phyloP scores from a whole-genome alignment of 2,113 vertebrate genomes.

The Phoxinus phoxinus region DNA sequence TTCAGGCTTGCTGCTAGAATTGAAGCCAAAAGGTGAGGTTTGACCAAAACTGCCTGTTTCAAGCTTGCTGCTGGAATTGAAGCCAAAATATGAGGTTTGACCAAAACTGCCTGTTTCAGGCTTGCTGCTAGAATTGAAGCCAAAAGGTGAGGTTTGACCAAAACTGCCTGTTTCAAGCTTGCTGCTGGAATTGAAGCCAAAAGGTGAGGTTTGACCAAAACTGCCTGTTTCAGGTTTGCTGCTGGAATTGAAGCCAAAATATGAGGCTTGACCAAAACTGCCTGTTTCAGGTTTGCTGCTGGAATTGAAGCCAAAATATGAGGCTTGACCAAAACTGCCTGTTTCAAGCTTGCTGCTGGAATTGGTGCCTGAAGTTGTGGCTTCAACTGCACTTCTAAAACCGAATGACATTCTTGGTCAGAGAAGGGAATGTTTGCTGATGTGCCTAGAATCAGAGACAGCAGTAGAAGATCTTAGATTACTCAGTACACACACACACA shows the following conservation, averaged over 20 bases:
- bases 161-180: not conserved
- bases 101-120: not conserved
- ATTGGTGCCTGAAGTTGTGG: not conserved
- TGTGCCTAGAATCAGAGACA: not conserved
- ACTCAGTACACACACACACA: not conserved
- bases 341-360: too few relatives aligned
- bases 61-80: not conserved
- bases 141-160: rapidly evolving
- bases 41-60: not conserved
- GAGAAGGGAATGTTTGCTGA: not conserved
- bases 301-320: too few relatives aligned
- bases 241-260: not conserved
- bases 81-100: too few relatives aligned
- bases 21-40: too few relatives aligned
- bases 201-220: too few relatives aligned
- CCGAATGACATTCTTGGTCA: not conserved
- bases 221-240: not conserved
- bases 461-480: not conserved
- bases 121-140: rapidly evolving
- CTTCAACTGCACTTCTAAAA: too few relatives aligned
- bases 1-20: not conserved
- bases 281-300: not conserved
- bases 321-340: too few relatives aligned
- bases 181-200: too few relatives aligned
- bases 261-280: not conserved